phyloP scores from a whole-genome alignment of 2,113 vertebrate species.

The Okapia johnstoni region DNA sequence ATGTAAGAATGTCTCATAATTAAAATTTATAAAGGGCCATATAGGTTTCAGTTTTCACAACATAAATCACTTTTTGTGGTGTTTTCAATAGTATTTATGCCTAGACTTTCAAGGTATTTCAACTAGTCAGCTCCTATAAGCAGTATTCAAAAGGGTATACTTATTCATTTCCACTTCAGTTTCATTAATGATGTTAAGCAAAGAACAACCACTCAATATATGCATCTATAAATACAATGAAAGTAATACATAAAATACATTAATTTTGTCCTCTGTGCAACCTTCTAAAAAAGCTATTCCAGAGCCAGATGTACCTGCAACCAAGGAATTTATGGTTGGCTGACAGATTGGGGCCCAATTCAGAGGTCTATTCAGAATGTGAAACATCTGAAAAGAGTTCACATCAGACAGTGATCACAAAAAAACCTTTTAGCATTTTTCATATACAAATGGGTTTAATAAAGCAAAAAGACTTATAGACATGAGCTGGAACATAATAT shows the following conservation, averaged over 20 bases:
- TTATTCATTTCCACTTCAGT: not conserved
- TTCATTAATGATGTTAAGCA: not conserved
- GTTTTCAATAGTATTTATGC: not conserved
- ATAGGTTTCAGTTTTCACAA: not conserved
- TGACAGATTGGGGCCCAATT: not conserved
- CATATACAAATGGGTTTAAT: not conserved
- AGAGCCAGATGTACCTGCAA: constrained; percentile 22
- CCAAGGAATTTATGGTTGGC: not conserved
- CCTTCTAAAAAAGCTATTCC: not conserved
- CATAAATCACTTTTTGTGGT: not conserved
- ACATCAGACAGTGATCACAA: not conserved
- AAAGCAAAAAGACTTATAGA: not conserved
- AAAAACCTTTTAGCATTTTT: not conserved
- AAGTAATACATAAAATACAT: not conserved
- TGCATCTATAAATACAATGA: not conserved
- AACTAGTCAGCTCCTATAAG: not conserved
- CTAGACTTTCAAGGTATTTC: not conserved
- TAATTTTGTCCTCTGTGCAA: not conserved
- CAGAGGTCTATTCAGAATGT: not conserved
- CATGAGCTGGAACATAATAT: not conserved
- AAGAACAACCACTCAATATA: not conserved
- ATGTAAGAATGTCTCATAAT: not conserved
- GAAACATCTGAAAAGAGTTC: constrained; percentile 7
- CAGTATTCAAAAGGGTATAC: not conserved
- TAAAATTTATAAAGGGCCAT: not conserved